phyloP scores from a whole-genome alignment of 2,113 vertebrate genomes.

The Strix aluco region DNA sequence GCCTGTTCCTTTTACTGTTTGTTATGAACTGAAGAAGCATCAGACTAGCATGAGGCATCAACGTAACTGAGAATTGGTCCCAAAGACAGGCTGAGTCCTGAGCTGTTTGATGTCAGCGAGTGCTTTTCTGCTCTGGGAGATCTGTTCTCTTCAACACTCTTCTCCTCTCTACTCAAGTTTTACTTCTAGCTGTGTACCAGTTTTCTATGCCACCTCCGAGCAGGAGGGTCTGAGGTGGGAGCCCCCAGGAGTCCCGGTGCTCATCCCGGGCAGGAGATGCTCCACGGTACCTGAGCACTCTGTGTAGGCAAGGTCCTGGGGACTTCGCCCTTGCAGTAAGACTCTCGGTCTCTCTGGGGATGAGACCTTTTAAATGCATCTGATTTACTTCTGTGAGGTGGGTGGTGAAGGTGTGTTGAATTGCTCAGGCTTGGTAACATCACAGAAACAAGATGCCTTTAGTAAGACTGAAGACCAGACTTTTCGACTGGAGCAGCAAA shows the following conservation, averaged over 20 bases:
- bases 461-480: background rate
- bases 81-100: background rate
- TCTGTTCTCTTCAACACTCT: background rate
- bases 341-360: background rate
- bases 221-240: background rate
- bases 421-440: background rate
- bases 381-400: background rate
- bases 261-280: background rate
- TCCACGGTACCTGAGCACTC: rapidly evolving
- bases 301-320: background rate
- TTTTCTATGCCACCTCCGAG: background rate
- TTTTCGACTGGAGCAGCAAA: background rate
- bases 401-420: background rate
- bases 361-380: background rate
- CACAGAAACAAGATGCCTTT: background rate
- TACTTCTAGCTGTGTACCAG: background rate
- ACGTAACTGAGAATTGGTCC: background rate
- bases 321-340: background rate
- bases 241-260: rapidly evolving
- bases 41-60: background rate
- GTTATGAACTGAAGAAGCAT: background rate
- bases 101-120: background rate
- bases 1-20: background rate
- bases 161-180: background rate
- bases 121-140: background rate